These are phyloP conservation scores for Caenorhabditis japonica DNA, from an alignment of 2,888 invertebrate genomes.

Conservation along the genomic window DNA sequence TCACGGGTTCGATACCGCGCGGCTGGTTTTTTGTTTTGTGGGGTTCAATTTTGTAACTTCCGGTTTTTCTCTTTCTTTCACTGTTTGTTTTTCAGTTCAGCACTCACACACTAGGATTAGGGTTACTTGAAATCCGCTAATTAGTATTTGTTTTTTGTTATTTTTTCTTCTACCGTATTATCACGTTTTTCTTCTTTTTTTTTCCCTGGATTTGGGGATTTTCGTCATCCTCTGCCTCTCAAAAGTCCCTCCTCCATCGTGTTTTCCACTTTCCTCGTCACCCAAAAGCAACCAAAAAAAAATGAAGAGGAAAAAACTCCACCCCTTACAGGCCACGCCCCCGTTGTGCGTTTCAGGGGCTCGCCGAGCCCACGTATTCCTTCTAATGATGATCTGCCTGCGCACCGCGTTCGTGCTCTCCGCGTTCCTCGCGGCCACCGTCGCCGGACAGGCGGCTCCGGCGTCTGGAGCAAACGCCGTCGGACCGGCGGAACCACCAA, in stretches of 20 bases:
- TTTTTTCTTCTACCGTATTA: no score
- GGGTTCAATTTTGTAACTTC: no score
- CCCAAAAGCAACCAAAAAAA: no score
- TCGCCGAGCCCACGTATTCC: background rate
- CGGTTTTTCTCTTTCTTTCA: no score
- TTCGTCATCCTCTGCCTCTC: background rate
- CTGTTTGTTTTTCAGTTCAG: no score
- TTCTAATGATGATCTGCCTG: slow-evolving; percentile 50
- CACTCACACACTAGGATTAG: no score
- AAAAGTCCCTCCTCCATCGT: background rate
- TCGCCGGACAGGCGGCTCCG: slow-evolving; percentile 14
- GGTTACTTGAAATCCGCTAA: no score
- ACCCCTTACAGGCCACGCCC: slow-evolving; percentile 20
- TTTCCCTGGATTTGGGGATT: background rate
- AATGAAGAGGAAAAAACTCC: no score
- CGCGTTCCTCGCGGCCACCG: slow-evolving; percentile 19
- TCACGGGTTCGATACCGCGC: no score
- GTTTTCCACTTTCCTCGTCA: slow-evolving; percentile 1
- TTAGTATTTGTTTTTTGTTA: no score
- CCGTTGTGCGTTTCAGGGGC: background rate
- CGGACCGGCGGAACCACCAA: slow-evolving; percentile 16
- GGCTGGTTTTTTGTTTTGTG: no score
- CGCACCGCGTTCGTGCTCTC: slow-evolving; percentile 36
- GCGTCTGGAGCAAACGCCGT: slow-evolving; percentile 23
- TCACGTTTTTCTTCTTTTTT: background rate